These are phyloP conservation scores for Coendou prehensilis DNA, from an alignment of 2,797 vertebrate species.

Conservation along the genomic window DNA sequence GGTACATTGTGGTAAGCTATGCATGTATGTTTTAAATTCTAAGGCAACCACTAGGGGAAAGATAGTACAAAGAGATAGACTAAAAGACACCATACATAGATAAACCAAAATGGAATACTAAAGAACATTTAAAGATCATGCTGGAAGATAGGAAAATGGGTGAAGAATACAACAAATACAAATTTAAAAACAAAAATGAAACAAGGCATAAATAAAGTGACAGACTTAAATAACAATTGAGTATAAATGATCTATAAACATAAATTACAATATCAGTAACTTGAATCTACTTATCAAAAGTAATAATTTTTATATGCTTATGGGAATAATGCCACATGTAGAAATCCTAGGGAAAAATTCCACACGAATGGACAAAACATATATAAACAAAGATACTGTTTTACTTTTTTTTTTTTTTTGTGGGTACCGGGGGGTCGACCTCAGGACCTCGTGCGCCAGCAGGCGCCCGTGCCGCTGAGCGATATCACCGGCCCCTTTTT, in stretches of 20 bases:
- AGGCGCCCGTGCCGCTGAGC: too few species aligned
- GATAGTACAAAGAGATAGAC: not conserved
- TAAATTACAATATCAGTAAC: not conserved
- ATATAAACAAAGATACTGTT: not conserved
- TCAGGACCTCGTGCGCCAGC: too few species aligned
- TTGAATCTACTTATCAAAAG: not conserved
- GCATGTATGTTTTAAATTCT: not conserved
- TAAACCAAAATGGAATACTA: not conserved
- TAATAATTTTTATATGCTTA: slow-evolving; percentile 9
- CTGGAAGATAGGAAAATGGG: not conserved
- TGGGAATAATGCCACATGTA: not conserved
- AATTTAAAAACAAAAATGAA: not conserved
- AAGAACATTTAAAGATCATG: not conserved
- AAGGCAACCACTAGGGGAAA: not conserved
- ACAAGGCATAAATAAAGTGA: not conserved
- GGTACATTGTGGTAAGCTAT: not conserved
- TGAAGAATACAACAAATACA: not conserved
- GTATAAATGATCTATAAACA: not conserved
- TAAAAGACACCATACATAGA: not conserved
- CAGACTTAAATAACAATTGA: not conserved
- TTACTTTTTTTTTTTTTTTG: too few species aligned
- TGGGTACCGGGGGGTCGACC: too few species aligned
- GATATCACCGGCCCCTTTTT: too few species aligned
- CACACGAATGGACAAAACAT: not conserved
- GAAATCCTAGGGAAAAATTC: not conserved